Conservation (phyloP, 2,888 invertebrate genomes). For the Stegana nigrithorax region DNA sequence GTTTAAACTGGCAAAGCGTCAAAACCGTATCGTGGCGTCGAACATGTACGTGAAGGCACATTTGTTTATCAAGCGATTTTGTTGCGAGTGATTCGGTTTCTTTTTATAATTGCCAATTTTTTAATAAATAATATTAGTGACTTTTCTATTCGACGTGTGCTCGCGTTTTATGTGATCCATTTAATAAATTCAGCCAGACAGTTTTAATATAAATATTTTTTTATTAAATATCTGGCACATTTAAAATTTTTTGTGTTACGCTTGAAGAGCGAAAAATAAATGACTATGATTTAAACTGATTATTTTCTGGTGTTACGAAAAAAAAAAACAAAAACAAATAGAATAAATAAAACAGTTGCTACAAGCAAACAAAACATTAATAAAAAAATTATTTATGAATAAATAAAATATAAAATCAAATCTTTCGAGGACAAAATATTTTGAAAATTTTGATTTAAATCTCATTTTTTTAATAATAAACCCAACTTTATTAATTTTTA, state of each 20-base stretch:
- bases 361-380: neutral
- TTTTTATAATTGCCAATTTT: neutral
- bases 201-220: neutral
- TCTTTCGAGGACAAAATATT: neutral
- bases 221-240: neutral
- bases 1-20: slow-evolving; percentile 51
- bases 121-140: too few relatives aligned
- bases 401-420: neutral
- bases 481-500: neutral
- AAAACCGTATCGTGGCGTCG: slow-evolving; percentile 22
- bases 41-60: neutral
- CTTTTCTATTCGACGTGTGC: too few relatives aligned
- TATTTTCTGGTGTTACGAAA: slow-evolving; percentile 1
- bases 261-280: slow-evolving; percentile 18
- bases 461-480: slow-evolving; percentile 13
- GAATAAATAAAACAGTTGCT: neutral
- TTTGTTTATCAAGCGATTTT: too few relatives aligned
- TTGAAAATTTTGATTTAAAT: slow-evolving; percentile 20
- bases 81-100: too few relatives aligned
- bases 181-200: neutral
- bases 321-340: neutral
- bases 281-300: slow-evolving; percentile 9
- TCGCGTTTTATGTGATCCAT: too few relatives aligned
- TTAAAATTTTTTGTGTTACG: slow-evolving; percentile 20
- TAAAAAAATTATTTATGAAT: neutral